Evolutionary conservation across 2,113 vertebrate genomes (phyloP), one percentile per base, ranked within the genome.

Genomic region (Rissa tridactyla): DNA sequence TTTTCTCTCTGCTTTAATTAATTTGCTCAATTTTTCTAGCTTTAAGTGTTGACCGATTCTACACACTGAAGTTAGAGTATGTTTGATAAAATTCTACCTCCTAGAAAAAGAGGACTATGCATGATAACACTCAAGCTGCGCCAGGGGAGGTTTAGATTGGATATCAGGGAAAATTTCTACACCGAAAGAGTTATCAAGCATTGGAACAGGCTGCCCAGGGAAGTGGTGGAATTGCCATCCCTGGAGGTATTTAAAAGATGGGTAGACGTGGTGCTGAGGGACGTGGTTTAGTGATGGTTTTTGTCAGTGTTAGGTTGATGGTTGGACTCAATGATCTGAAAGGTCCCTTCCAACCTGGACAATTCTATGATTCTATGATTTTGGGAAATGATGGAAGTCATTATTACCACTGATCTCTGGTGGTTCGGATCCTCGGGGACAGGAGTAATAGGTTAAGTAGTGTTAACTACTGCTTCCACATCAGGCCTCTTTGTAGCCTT

Each of bases 351-450:
- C 47, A 49, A 49, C 47, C 47, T 49, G 47, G 47, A 49, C 47
- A 49, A 49, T 49, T 21, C 47, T 47, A 22, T 47, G 46, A 47
- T 47, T 49, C 47, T 49, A 22, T 44, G 26, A 34, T 66, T 62
- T 51, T 23, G 25, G 30, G 54, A 85, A 82, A 80, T 0, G 0
- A 65, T 38, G 6, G 46, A 55, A 62, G n/a, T 51, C 9, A 15
- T 49, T 34, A 57, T 58, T 65, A 52, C 30, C 47, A 27, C 30
- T 62, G 49, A n/a, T 47, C 26, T 86, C n/a, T 0, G 2, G 10
- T 46, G 7, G 10, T 38, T 86, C 23, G 27, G 49, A 44, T 36
- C 21, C 66, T 62, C 36, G 87, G 66, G 61, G 68, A 73, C 70
- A 80, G 44, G 82, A 88, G 17, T 60, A 73, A 64, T 15, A 44